Evolutionary conservation across 2,888 invertebrate genomes (phyloP).

Genomic region (Cloeon dipterum): DNA sequence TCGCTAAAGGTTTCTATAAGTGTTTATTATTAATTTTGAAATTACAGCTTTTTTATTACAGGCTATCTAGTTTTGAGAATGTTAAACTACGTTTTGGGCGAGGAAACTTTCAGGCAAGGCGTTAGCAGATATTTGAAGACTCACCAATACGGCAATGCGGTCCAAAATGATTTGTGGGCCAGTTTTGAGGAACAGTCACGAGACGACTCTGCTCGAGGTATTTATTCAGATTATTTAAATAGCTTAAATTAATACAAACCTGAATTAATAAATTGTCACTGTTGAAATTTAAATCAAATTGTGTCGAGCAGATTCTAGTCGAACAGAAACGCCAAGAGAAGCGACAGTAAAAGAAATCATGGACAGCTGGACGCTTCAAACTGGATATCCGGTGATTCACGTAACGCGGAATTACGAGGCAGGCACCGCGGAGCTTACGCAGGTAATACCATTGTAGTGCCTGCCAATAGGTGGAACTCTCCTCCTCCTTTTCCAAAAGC

Average conservation of each 20-base stretch:
- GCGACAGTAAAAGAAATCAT: constrained; percentile 16
- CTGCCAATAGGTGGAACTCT: too few species aligned
- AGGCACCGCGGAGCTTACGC: constrained; percentile 10
- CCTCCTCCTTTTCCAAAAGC: too few species aligned
- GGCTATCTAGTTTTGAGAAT: constrained; percentile 47
- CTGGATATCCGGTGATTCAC: constrained; percentile 14
- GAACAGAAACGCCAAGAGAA: constrained; percentile 9
- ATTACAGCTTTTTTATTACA: constrained; percentile 13
- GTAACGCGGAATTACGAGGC: constrained; percentile 9
- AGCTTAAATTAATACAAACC: too few species aligned
- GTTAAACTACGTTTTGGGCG: constrained; percentile 45
- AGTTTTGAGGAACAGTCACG: constrained; percentile 17
- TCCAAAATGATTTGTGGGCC: constrained; percentile 22
- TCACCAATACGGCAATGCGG: constrained; percentile 18
- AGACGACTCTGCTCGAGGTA: constrained; percentile 8
- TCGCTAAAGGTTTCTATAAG: constrained; percentile 32
- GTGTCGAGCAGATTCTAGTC: not conserved
- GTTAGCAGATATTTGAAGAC: constrained; percentile 25
- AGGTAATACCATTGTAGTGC: too few species aligned
- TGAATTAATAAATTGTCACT: too few species aligned
- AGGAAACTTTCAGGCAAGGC: constrained; percentile 27
- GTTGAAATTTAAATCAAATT: too few species aligned
- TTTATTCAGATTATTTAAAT: too few species aligned
- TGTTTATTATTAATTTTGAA: too few species aligned
- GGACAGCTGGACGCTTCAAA: constrained; percentile 22